phyloP scores from a whole-genome alignment of 2,888 invertebrate genomes.

The Amphiduros pacificus region DNA sequence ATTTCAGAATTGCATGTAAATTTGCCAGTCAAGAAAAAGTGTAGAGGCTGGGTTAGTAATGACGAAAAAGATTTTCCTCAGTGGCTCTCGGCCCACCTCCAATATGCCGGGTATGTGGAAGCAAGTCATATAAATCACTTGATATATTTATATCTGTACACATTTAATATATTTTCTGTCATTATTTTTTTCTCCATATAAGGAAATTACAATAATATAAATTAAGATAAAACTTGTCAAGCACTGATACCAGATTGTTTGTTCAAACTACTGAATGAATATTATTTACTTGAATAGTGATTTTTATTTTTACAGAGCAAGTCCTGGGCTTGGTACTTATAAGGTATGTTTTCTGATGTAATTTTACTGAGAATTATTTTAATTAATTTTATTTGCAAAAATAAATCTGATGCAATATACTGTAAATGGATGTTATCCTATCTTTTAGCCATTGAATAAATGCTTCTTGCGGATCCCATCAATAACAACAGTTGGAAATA shows the following conservation, averaged over 20 bases:
- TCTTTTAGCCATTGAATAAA: conserved; percentile 3
- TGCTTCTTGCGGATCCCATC: conserved; percentile 4
- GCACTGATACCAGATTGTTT: not conserved
- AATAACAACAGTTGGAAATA: conserved; percentile 3
- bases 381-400: not conserved
- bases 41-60: no score
- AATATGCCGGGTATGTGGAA: conserved; percentile 10
- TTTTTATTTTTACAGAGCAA: no score
- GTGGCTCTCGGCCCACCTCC: not conserved
- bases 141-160: no score
- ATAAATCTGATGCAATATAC: not conserved
- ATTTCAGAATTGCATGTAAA: no score
- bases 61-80: no score
- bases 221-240: not conserved
- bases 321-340: no score
- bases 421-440: not conserved
- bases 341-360: no score
- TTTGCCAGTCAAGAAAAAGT: no score
- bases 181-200: not conserved
- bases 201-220: not conserved
- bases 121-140: no score
- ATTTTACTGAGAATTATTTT: no score
- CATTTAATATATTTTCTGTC: not conserved
- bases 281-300: not conserved
- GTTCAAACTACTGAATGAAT: not conserved